phyloP scores from a whole-genome alignment of 2,888 invertebrate species.

The Anarsia innoxiella region DNA sequence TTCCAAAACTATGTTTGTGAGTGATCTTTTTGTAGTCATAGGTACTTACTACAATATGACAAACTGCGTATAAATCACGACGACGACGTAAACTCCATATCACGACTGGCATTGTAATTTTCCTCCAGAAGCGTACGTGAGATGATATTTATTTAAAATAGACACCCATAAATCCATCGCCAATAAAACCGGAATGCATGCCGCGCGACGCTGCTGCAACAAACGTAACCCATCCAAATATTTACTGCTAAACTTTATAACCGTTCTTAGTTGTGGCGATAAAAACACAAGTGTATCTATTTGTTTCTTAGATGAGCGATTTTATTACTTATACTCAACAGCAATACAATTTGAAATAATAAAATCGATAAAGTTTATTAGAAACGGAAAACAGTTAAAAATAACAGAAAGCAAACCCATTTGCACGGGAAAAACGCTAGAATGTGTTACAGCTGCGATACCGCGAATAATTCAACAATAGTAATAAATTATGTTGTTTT shows the following conservation, averaged over 20 bases:
- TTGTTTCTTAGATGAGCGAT: too few species aligned
- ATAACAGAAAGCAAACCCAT: not conserved
- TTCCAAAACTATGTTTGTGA: too few species aligned
- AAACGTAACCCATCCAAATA: slow-evolving; percentile 2
- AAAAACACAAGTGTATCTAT: too few species aligned
- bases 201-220: slow-evolving; percentile 41
- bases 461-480: slow-evolving; percentile 2
- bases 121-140: slow-evolving; percentile 27
- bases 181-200: slow-evolving; percentile 53
- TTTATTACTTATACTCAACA: too few species aligned
- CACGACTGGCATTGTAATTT: slow-evolving; percentile 1
- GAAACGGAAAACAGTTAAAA: not conserved
- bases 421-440: slow-evolving; percentile 4
- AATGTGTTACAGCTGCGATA: slow-evolving; percentile 3
- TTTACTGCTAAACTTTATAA: slow-evolving; percentile 11
- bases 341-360: too few species aligned
- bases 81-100: not conserved
- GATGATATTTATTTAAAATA: slow-evolving; percentile 41
- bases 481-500: slow-evolving; percentile 6
- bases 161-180: slow-evolving; percentile 47
- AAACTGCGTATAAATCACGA: too few species aligned
- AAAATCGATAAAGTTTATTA: too few species aligned
- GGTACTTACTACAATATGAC: too few species aligned
- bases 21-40: too few species aligned
- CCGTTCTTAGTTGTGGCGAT: slow-evolving; percentile 10